These are phyloP conservation scores for Galagoides demidoff DNA, from an alignment of 2,797 vertebrate genomes.

Conservation along the genomic window DNA sequence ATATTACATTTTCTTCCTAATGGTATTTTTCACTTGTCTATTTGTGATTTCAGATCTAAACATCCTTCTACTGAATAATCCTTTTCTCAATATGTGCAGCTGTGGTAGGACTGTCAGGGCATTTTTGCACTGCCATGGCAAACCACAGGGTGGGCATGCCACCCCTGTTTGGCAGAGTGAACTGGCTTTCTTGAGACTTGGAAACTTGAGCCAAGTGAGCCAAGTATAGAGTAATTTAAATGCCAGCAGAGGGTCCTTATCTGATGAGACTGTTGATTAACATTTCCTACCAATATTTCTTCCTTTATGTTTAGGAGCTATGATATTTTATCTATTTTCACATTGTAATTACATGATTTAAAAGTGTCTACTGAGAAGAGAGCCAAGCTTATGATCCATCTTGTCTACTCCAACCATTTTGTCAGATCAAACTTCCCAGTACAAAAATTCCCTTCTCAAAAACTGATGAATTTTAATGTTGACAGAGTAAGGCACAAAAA, in stretches of 20 bases:
- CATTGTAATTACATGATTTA: background rate
- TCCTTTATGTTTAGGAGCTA: background rate
- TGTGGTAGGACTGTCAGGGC: background rate
- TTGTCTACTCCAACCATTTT: background rate
- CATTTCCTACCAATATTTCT: background rate
- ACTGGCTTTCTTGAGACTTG: background rate
- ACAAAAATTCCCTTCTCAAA: conserved; percentile 40
- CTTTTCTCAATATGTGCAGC: background rate
- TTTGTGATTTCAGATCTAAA: background rate
- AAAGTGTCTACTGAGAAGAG: background rate
- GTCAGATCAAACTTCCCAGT: background rate
- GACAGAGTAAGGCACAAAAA: background rate
- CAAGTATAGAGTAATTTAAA: background rate
- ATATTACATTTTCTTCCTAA: conserved; percentile 11
- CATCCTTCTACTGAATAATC: background rate
- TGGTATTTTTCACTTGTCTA: background rate
- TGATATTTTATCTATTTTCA: background rate
- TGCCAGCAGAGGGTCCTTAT: background rate
- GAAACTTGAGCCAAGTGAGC: background rate
- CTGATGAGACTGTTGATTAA: background rate
- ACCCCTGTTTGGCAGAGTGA: background rate
- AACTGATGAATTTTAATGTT: conserved; percentile 8
- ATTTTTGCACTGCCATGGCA: too few relatives aligned
- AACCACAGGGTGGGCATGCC: background rate
- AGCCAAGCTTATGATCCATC: background rate